Conservation (phyloP, 2,113 vertebrate species). For the Menidia beryllina region DNA sequence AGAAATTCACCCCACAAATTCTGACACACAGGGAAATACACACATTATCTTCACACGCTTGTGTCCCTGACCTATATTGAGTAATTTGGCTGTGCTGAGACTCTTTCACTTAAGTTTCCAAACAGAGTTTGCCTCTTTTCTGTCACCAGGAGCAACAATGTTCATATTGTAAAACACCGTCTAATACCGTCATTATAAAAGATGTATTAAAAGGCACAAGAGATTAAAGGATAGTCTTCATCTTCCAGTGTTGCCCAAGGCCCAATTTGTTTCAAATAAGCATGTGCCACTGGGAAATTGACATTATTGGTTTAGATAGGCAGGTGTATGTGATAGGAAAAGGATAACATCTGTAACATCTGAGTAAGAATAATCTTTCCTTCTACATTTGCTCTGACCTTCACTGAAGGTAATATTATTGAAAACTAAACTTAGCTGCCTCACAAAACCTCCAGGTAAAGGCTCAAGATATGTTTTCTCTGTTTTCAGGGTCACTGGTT, state of each 20-base stretch:
- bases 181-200: conserved; percentile 4
- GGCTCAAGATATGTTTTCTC: conserved; percentile 46
- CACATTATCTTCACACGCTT: conserved; percentile 32
- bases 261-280: background rate
- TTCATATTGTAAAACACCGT: conserved; percentile 30
- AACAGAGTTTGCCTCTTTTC: conserved; percentile 30
- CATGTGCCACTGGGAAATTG: too few species aligned
- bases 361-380: too few species aligned
- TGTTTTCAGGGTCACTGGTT: conserved; percentile 60
- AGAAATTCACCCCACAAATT: conserved; percentile 33
- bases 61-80: conserved; percentile 60
- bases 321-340: too few species aligned
- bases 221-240: background rate
- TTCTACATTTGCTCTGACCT: conserved; percentile 24
- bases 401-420: conserved; percentile 41
- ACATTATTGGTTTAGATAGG: too few species aligned
- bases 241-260: background rate
- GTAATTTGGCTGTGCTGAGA: conserved; percentile 45
- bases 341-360: too few species aligned
- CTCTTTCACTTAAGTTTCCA: conserved; percentile 49
- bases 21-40: conserved; percentile 17
- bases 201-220: conserved; percentile 19
- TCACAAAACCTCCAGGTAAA: conserved; percentile 41
- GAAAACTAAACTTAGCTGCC: conserved; percentile 28
- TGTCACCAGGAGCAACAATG: conserved; percentile 30